Percentiles rank a stretch among this genome's conserved stretches.
phyloP scores from a whole-genome alignment of 2,113 vertebrate species.

The Crotalus horridus region DNA sequence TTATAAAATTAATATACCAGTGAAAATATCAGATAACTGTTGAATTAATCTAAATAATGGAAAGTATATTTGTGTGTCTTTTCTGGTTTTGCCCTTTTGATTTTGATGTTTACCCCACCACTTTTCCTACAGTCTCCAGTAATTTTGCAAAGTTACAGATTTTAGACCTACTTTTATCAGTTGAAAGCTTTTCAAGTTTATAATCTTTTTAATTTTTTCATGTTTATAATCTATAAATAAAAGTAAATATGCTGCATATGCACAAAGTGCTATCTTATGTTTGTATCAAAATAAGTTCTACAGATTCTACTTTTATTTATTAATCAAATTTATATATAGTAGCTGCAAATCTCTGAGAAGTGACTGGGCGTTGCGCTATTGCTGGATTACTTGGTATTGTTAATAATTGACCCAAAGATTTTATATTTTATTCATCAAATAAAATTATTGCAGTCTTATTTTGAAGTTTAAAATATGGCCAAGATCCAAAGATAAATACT shows the following conservation, averaged over 20 bases:
- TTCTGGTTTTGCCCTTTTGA: not conserved
- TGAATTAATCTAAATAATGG: constrained; percentile 42
- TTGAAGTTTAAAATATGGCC: not conserved
- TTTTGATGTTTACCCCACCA: not conserved
- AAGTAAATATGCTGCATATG: too few relatives aligned
- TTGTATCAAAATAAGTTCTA: not conserved
- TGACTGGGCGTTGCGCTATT: not conserved
- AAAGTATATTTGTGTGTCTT: not conserved
- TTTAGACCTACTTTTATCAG: too few relatives aligned
- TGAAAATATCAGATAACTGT: constrained; percentile 51
- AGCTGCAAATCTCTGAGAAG: not conserved
- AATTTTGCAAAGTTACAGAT: not conserved
- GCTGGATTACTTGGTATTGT: not conserved
- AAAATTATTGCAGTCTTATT: not conserved
- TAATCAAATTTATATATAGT: not conserved
- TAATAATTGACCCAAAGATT: not conserved
- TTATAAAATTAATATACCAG: constrained; percentile 31
- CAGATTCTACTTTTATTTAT: not conserved
- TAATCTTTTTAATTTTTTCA: too few relatives aligned
- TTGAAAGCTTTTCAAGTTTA: too few relatives aligned
- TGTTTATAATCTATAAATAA: too few relatives aligned
- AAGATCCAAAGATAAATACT: not conserved
- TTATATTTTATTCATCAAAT: not conserved
- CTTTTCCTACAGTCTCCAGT: not conserved
- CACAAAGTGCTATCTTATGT: too few relatives aligned